Evolutionary conservation across 2,113 vertebrate species (phyloP).

Genomic region (Etheostoma cragini): DNA sequence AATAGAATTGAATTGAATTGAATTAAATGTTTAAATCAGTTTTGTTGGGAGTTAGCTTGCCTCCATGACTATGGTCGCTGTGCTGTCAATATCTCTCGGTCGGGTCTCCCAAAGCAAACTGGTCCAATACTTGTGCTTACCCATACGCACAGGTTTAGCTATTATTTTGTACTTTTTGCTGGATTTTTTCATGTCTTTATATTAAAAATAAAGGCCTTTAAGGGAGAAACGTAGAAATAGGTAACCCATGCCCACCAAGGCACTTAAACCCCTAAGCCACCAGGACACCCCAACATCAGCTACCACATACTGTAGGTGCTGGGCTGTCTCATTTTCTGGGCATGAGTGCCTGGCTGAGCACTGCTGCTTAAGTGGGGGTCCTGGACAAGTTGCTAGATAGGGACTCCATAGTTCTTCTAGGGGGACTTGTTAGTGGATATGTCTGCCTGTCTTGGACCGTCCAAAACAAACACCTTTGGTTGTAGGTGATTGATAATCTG

Average conservation of each 20-base stretch:
- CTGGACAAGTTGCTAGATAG: neutral
- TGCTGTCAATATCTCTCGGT: neutral
- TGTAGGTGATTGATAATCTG: conserved; percentile 2
- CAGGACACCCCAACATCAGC: too few relatives aligned
- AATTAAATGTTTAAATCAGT: neutral
- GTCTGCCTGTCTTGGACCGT: neutral
- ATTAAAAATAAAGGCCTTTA: neutral
- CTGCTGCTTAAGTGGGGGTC: neutral
- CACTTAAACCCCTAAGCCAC: neutral
- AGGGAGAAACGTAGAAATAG: neutral
- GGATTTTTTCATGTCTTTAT: neutral
- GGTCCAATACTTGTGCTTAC: neutral
- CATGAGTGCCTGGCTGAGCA: neutral
- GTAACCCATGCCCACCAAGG: too few relatives aligned
- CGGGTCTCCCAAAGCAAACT: neutral
- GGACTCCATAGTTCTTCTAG: neutral
- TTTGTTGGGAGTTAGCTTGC: neutral
- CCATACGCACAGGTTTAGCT: too few relatives aligned
- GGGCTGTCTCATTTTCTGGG: neutral
- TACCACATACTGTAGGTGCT: neutral
- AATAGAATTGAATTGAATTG: too few relatives aligned
- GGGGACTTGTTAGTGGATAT: neutral
- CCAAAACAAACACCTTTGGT: neutral
- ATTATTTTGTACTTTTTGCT: neutral
- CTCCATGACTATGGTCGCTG: neutral